Conservation (phyloP, 2,888 invertebrate species). For the Xylota sylvarum region DNA sequence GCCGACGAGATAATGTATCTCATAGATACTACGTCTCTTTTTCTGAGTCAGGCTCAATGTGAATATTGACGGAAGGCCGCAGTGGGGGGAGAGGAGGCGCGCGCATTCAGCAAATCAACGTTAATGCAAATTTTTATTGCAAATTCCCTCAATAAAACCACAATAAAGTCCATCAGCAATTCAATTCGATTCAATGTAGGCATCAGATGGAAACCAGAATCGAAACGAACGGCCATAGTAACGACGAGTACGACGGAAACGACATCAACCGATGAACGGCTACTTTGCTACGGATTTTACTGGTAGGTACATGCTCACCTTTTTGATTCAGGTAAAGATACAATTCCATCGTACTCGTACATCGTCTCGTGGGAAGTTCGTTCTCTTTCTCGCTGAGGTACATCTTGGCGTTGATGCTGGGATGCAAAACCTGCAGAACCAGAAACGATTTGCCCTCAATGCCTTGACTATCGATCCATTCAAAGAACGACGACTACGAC, state of each 20-base stretch:
- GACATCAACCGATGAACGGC: conserved; percentile 42
- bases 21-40: background rate
- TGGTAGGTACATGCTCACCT: background rate
- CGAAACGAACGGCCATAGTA: conserved; percentile 29
- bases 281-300: conserved; percentile 41
- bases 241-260: conserved; percentile 33
- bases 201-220: conserved; percentile 47
- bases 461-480: conserved; percentile 57
- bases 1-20: conserved; percentile 36
- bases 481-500: too few relatives aligned
- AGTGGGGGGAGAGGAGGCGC: background rate
- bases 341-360: conserved; percentile 11
- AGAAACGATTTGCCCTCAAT: conserved; percentile 42
- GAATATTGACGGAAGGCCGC: too few relatives aligned
- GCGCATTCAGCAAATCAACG: conserved; percentile 68
- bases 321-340: conserved; percentile 34
- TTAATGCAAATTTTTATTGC: conserved; percentile 77
- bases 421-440: conserved; percentile 69
- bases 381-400: conserved; percentile 55
- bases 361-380: conserved; percentile 39
- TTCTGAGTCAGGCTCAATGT: conserved; percentile 11
- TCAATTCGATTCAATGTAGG: conserved; percentile 74
- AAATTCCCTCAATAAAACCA: conserved; percentile 76
- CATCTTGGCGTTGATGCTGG: conserved; percentile 36
- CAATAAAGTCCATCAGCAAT: conserved; percentile 76